Conservation (phyloP, 2,888 invertebrate species). For the Dasypolia templi region DNA sequence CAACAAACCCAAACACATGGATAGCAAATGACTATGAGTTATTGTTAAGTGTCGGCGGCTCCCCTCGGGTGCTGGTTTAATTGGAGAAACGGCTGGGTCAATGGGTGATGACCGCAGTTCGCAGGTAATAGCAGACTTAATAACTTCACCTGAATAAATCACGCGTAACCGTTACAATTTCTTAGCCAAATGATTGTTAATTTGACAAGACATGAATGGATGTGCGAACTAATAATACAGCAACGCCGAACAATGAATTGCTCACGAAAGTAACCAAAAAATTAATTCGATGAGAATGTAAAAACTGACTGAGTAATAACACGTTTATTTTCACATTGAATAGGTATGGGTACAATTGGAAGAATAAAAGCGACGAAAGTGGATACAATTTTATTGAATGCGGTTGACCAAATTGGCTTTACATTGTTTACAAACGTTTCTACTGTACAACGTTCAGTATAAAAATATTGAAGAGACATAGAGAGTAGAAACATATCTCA, state of each 20-base stretch:
- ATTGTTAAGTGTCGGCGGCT: conserved; percentile 67
- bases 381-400: conserved; percentile 73
- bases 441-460: conserved; percentile 65
- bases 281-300: conserved; percentile 74
- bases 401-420: conserved; percentile 66
- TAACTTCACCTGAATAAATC: conserved; percentile 83
- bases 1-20: conserved; percentile 36
- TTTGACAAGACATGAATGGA: conserved; percentile 80
- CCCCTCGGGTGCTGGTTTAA: conserved; percentile 78
- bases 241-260: conserved; percentile 75
- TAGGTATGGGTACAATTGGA: conserved; percentile 74
- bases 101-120: conserved; percentile 80
- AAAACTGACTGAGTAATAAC: conserved; percentile 75
- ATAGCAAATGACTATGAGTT: conserved; percentile 66
- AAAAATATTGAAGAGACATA: conserved; percentile 69
- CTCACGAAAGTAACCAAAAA: conserved; percentile 71
- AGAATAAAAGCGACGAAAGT: conserved; percentile 79
- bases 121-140: conserved; percentile 75
- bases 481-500: conserved; percentile 59
- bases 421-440: conserved; percentile 56
- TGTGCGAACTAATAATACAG: conserved; percentile 82
- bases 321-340: conserved; percentile 83
- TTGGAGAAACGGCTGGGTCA: conserved; percentile 82
- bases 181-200: conserved; percentile 82
- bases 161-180: conserved; percentile 78